phyloP scores from a whole-genome alignment of 2,113 vertebrate genomes.

The Excalfactoria chinensis region DNA sequence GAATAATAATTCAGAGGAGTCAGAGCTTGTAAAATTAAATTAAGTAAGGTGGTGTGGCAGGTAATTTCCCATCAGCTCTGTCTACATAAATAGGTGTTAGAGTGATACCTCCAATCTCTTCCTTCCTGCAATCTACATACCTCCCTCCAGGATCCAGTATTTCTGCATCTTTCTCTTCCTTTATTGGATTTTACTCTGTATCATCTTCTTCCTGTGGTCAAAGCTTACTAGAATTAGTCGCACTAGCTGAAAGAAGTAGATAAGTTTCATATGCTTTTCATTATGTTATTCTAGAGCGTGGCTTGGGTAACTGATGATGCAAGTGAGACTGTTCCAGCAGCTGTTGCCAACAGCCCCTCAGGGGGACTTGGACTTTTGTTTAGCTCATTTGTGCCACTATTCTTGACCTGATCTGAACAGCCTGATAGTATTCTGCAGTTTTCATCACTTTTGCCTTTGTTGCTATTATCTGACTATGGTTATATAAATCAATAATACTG shows the following conservation, averaged over 20 bases:
- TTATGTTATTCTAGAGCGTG: background rate
- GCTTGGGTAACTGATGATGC: background rate
- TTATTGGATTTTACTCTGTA: background rate
- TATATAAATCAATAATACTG: background rate
- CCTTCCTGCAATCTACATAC: background rate
- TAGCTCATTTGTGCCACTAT: background rate
- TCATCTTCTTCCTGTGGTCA: background rate
- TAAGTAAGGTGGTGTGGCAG: background rate
- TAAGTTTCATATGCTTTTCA: background rate
- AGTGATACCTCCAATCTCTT: background rate
- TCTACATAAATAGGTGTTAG: background rate
- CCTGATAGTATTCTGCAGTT: background rate
- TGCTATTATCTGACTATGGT: background rate
- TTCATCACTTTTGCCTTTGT: background rate
- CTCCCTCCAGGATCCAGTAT: constrained; percentile 6
- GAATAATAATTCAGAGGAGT: background rate
- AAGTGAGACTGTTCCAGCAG: background rate
- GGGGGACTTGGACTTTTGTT: background rate
- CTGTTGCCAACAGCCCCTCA: background rate
- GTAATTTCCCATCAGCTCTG: background rate
- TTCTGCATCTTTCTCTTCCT: background rate
- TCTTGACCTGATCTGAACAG: background rate
- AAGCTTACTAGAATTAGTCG: background rate
- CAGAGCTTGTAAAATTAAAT: constrained; percentile 36
- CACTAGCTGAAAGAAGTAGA: background rate